phyloP scores from a whole-genome alignment of 2,797 vertebrate species.

The Cossypha caffra region DNA sequence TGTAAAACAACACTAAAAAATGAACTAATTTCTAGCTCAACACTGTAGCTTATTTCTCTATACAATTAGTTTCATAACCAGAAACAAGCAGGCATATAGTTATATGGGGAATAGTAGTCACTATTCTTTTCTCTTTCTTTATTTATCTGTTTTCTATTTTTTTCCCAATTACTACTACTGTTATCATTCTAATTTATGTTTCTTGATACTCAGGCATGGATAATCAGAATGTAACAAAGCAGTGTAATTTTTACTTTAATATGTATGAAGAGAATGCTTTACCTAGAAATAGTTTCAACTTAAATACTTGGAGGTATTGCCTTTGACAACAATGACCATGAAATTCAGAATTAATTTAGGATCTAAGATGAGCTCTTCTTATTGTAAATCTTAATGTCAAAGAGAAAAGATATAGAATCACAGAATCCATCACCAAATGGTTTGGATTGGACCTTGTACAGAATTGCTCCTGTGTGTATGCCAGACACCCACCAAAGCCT shows the following conservation, averaged over 20 bases:
- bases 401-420: neutral
- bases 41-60: neutral
- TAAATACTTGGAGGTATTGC: neutral
- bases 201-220: neutral
- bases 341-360: neutral
- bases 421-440: neutral
- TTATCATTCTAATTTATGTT: neutral
- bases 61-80: neutral
- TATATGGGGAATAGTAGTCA: neutral
- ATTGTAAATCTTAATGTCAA: neutral
- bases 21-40: neutral
- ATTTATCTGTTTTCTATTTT: neutral
- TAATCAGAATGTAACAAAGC: neutral
- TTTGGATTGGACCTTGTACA: neutral
- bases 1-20: neutral
- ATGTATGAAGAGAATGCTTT: neutral
- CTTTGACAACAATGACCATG: neutral
- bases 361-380: neutral
- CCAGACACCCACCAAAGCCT: neutral
- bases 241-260: neutral
- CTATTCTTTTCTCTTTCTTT: neutral
- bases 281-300: neutral
- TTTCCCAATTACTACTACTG: neutral
- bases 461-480: neutral
- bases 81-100: neutral